phyloP scores from a whole-genome alignment of 2,888 invertebrate species.

The Abscondita cerata region DNA sequence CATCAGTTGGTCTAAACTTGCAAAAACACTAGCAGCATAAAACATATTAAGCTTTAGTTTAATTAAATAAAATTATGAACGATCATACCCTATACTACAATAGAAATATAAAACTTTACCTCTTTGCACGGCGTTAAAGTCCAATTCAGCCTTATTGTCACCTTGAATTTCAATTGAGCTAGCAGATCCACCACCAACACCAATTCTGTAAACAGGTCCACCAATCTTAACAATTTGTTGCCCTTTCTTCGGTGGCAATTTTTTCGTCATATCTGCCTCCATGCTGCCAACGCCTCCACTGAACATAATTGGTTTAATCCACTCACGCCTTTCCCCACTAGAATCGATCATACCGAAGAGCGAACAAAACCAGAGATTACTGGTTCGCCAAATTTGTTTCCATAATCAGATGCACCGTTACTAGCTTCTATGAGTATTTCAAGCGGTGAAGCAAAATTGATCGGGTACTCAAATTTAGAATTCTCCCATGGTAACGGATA shows the following conservation, averaged over 20 bases:
- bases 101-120: conserved; percentile 57
- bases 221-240: conserved; percentile 95
- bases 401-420: conserved; percentile 98
- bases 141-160: conserved; percentile 82
- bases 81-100: too few relatives aligned
- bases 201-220: conserved; percentile 97
- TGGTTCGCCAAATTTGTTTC: conserved; percentile 99
- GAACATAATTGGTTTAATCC: conserved; percentile 99
- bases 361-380: conserved; percentile 90
- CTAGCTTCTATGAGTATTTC: conserved; percentile 94
- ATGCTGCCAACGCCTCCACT: conserved; percentile 95
- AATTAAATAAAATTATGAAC: too few relatives aligned
- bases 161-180: conserved; percentile 96
- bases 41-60: too few relatives aligned
- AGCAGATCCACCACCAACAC: conserved; percentile 98
- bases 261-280: conserved; percentile 81
- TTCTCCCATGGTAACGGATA: conserved; percentile 91
- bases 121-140: conserved; percentile 96
- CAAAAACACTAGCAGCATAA: too few relatives aligned
- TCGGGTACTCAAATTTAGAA: conserved; percentile 74
- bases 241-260: conserved; percentile 78
- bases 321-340: conserved; percentile 76
- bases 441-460: conserved; percentile 87
- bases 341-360: conserved; percentile 79
- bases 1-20: too few relatives aligned